phyloP scores from a whole-genome alignment of 1,140 invertebrate species.

The Papilio helenus region DNA sequence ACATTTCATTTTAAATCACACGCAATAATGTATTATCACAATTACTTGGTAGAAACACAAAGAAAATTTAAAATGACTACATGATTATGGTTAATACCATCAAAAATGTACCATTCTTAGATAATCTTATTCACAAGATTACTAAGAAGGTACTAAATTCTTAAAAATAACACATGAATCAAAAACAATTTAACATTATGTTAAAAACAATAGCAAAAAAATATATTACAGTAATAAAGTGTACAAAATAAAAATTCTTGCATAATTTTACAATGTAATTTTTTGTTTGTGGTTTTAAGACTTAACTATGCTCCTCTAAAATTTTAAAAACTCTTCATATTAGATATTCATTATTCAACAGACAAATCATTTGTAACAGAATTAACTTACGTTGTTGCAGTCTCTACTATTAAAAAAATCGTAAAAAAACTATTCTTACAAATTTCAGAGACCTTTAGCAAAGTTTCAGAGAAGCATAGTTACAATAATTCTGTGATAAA shows the following conservation, averaged over 20 bases:
- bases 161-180: constrained; percentile 33
- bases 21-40: constrained; percentile 46
- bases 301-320: neutral
- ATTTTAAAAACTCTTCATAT: neutral
- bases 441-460: no score
- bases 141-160: constrained; percentile 61
- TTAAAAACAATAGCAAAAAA: constrained; percentile 44
- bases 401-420: no score
- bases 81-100: constrained; percentile 2
- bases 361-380: no score
- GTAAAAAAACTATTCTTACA: no score
- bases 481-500: neutral
- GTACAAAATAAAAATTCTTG: constrained; percentile 16
- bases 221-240: constrained; percentile 29
- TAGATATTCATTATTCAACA: neutral
- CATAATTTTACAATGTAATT: constrained; percentile 1
- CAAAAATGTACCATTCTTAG: constrained; percentile 64
- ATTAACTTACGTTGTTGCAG: no score
- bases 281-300: neutral
- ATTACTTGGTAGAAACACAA: constrained; percentile 31
- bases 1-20: constrained; percentile 42
- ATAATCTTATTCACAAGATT: constrained; percentile 76
- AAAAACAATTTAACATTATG: constrained; percentile 33
- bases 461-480: neutral
- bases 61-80: constrained; percentile 26